Percentiles rank a stretch among this genome's conserved stretches.
phyloP scores from a whole-genome alignment of 2,797 vertebrate genomes.

The Pangasius djambal region DNA sequence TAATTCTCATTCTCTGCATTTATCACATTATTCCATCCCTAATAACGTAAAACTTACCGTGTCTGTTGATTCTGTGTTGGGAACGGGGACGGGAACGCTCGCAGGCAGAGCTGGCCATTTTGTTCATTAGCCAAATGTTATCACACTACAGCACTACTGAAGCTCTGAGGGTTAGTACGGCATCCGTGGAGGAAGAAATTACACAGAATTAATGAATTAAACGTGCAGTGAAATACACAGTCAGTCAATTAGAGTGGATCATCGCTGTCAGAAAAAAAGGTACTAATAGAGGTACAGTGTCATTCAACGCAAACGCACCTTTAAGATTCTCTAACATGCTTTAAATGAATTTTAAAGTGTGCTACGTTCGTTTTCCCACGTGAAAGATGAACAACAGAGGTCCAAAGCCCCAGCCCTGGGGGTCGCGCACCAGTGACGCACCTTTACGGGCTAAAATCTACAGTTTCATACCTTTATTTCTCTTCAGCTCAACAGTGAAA shows the following conservation, averaged over 20 bases:
- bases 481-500: background rate
- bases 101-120: conserved; percentile 84
- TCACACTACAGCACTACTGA: conserved; percentile 91
- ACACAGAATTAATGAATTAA: conserved; percentile 72
- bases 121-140: conserved; percentile 85
- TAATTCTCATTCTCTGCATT: background rate
- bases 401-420: background rate
- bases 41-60: conserved; percentile 83
- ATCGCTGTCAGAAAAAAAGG: background rate
- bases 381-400: background rate
- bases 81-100: conserved; percentile 64
- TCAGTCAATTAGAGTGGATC: background rate
- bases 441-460: background rate
- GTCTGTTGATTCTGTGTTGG: conserved; percentile 75
- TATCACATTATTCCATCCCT: background rate
- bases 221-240: conserved; percentile 57
- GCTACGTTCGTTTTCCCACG: background rate
- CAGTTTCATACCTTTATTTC: background rate
- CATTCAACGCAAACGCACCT: background rate
- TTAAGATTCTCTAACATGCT: background rate
- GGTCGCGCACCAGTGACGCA: background rate
- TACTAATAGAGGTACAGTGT: background rate
- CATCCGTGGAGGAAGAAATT: conserved; percentile 78
- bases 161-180: conserved; percentile 87
- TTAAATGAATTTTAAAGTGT: background rate